A percentile compares a stretch with the other conserved stretches of the same genome.
Evolutionary conservation across 2,888 invertebrate genomes (phyloP).

Genomic region (Autographa gamma): DNA sequence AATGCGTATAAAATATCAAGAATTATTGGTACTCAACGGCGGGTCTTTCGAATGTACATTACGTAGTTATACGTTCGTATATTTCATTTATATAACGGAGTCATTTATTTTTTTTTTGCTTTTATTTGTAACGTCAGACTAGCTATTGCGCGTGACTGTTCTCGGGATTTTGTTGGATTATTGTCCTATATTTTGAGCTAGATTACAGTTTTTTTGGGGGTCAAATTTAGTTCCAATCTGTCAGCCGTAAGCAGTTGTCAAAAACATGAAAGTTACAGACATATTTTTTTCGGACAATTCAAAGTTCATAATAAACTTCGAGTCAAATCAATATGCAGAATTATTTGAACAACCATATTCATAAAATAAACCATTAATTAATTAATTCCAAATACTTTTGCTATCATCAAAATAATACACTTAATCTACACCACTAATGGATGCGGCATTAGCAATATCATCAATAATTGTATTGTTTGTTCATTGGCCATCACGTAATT

Average conservation of each 20-base stretch:
- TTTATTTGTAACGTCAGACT: neutral
- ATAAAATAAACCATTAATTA: too few relatives aligned
- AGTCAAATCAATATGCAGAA: too few relatives aligned
- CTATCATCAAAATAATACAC: neutral
- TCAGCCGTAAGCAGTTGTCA: too few relatives aligned
- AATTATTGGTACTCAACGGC: constrained; percentile 48
- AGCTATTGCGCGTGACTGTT: neutral
- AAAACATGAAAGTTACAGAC: too few relatives aligned
- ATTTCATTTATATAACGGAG: constrained; percentile 1
- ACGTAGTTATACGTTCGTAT: neutral
- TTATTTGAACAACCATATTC: too few relatives aligned
- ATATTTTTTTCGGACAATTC: too few relatives aligned
- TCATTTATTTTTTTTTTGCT: neutral
- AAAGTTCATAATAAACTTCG: too few relatives aligned
- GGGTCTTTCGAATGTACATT: constrained; percentile 31
- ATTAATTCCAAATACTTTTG: too few relatives aligned
- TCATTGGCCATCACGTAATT: constrained; percentile 10
- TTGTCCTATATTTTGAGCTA: too few relatives aligned
- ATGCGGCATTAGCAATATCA: neutral
- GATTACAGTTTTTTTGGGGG: too few relatives aligned
- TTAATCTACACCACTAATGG: neutral
- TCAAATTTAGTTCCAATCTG: too few relatives aligned
- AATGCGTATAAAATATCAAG: constrained; percentile 56
- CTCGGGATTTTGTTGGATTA: too few relatives aligned
- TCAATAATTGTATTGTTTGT: neutral